These are phyloP conservation scores for Euplagia quadripunctaria DNA, from an alignment of 2,888 invertebrate species.

Conservation along the genomic window DNA sequence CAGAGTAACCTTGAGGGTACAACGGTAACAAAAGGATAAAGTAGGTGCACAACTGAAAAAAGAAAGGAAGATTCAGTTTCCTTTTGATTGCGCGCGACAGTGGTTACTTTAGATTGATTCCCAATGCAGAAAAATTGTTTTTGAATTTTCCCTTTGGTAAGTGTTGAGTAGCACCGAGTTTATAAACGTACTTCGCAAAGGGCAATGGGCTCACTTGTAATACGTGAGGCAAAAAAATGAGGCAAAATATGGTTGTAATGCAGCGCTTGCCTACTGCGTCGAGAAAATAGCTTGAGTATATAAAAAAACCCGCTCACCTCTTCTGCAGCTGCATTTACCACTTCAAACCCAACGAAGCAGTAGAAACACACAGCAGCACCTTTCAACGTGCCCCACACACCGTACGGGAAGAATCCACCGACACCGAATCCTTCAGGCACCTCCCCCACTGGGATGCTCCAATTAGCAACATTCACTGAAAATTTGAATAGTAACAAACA, in stretches of 20 bases:
- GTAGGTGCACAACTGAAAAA: background rate
- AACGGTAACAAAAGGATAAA: too few relatives aligned
- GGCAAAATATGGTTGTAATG: background rate
- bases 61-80: background rate
- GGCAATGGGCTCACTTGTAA: too few relatives aligned
- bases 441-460: constrained; percentile 77
- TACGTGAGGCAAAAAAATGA: too few relatives aligned
- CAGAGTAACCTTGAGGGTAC: too few relatives aligned
- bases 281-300: too few relatives aligned
- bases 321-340: constrained; percentile 94
- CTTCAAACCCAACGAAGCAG: constrained; percentile 97
- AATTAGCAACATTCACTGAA: constrained; percentile 85
- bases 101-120: too few relatives aligned
- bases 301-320: constrained; percentile 89
- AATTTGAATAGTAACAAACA: constrained; percentile 20
- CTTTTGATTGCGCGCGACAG: too few relatives aligned
- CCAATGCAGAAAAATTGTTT: too few relatives aligned
- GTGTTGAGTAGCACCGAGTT: too few relatives aligned
- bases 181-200: too few relatives aligned
- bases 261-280: too few relatives aligned
- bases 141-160: too few relatives aligned
- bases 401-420: constrained; percentile 97
- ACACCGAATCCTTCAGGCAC: constrained; percentile 86
- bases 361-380: constrained; percentile 95
- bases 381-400: constrained; percentile 92